Base-by-base conservation (phyloP, 2,113 vertebrate genomes). In the Solea senegalensis region DNA sequence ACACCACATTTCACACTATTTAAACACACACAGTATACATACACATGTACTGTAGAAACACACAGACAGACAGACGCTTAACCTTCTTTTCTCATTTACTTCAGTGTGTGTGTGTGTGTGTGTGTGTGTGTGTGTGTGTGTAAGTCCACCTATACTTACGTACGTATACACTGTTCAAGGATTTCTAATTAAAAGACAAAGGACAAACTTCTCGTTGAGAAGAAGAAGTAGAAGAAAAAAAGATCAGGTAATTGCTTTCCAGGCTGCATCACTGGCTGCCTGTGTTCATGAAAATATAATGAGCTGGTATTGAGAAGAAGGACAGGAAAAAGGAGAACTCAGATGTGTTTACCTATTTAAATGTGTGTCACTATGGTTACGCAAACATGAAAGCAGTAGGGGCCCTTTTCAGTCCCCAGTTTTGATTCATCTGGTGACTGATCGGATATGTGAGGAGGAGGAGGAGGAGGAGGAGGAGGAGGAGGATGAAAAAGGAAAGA, bases 321-420 rank as follows among this genome's bases (percentile, higher is more conserved):
- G 73, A 76, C 66, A 63, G 75, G 60, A 74, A 76, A 56, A 74
- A 72, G 72, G 72, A 83, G 82, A 86, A 82, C 88, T 89, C 82
- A 75, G 87, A 90, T 87, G 80, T 68, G 85, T 81, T 92, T 90
- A 93, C 90, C 87, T 91, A 86, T 93, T 92, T 84, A 89, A 91
- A 91, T 84, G 78, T 86, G 82, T 40, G 92, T 93, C 87, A 73
- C 92, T 89, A 92, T 93, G 92, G 92, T 91, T 88, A 92, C 92
- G 26, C 88, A 91, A 91, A 94, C 89, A 92, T 93, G 90, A 93
- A 93, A 92, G 92, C 88, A 76, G 71, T 65, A 59, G 64, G 56
- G 52, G 72, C 82, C 81, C 86, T 85, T 91, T 92, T 88, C 82
- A 85, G 80, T 74, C 80, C 82, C 65, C 76, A 71, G 85, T 88